Conservation (phyloP, 2,888 invertebrate genomes). For the Patella depressa region DNA sequence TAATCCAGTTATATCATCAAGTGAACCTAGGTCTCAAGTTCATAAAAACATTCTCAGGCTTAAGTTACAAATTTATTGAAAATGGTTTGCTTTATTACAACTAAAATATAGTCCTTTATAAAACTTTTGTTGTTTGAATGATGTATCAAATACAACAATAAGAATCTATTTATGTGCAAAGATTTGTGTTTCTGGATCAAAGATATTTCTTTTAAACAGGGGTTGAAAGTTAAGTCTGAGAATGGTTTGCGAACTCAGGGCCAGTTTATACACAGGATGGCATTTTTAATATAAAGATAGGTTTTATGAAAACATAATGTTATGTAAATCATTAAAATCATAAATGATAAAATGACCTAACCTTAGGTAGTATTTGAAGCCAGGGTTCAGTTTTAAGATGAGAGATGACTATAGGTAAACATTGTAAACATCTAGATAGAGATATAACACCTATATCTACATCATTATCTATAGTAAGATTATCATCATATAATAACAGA, state of each 20-base stretch:
- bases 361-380: slow-evolving; percentile 51
- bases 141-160: no score
- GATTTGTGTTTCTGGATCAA: no score
- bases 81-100: no score
- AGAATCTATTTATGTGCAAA: no score
- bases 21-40: no score
- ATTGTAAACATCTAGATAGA: slow-evolving; percentile 34
- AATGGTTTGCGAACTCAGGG: background rate
- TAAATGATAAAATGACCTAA: slow-evolving; percentile 14
- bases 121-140: no score
- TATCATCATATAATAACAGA: slow-evolving; percentile 26
- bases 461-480: background rate
- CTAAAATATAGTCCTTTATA: no score
- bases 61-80: no score
- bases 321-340: background rate
- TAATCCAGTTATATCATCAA: no score
- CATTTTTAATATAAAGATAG: background rate
- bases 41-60: no score
- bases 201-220: no score
- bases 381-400: slow-evolving; percentile 44
- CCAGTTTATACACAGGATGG: background rate
- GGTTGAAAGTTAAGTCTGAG: background rate
- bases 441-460: slow-evolving; percentile 29
- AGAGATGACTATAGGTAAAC: slow-evolving; percentile 32
- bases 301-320: background rate